Evolutionary conservation across 2,113 vertebrate genomes (phyloP), one percentile per base, ranked within the genome.

Genomic region (Sorex araneus): DNA sequence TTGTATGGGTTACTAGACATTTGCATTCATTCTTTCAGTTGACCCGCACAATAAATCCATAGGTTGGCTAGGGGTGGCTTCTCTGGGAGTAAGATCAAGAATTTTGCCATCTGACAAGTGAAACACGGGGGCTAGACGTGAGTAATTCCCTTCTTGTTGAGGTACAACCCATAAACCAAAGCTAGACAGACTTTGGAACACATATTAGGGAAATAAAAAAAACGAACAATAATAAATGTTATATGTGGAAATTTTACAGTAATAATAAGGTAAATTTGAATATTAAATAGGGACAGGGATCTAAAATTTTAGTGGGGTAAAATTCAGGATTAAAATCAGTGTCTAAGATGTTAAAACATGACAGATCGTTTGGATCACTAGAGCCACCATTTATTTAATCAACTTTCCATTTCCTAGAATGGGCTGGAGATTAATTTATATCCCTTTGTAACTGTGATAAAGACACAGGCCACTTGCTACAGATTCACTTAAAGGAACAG

Each of bases 351-450:
- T 91, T 95, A 74, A 64, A 93, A 85, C 93, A 93, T 92, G 95
- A 92, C 90, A 69, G 85, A 71, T 84, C 82, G 64, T 92, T 94
- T 85, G 83, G 63, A 86, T 80, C 57, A 47, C 70, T 76, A 81
- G 57, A 88, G 69, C 80, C 36, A 30, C 73, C 83, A 76, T 89
- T 94, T 92, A 96, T 92, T 93, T 94, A 94, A 96, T 94, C 94
- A 91, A 85, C 86, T 92, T 86, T 80, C 71, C 84, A 77, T 84
- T 94, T 94, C 76, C 91, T 88, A 86, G 88, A 95, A 96, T 77
- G 89, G 86, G 63, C 91, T 64, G n/a, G 89, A 92, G 95, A 92
- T 96, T 73, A 94, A 96, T 96, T 96, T 96, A 96, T 92, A 86
- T 78, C 87, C 87, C 91, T 93, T 94, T 94, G 94, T 89, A 74